These are phyloP conservation scores for Rhinichthys klamathensis DNA, from an alignment of 2,113 vertebrate species.

Conservation along the genomic window DNA sequence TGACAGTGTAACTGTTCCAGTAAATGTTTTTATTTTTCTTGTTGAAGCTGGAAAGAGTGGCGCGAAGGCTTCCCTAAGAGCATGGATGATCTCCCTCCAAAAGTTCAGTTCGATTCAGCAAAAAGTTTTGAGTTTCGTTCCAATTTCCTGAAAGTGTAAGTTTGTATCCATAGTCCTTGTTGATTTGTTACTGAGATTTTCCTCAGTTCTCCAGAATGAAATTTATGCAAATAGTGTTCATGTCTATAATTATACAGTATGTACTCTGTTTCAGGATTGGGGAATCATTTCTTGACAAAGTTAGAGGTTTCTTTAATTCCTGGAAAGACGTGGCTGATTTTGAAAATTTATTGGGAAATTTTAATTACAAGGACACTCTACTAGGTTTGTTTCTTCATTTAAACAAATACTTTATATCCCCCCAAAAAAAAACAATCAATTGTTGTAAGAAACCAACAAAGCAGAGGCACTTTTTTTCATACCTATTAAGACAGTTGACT, in stretches of 20 bases:
- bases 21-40: constrained; percentile 15
- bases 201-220: neutral
- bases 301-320: constrained; percentile 95
- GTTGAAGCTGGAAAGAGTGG: constrained; percentile 92
- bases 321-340: constrained; percentile 90
- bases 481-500: neutral
- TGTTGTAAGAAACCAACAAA: no score
- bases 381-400: constrained; percentile 77
- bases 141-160: constrained; percentile 95
- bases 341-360: constrained; percentile 87
- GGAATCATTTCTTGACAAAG: constrained; percentile 90
- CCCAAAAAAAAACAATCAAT: no score
- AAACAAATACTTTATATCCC: no score
- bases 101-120: constrained; percentile 96
- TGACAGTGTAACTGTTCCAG: no score
- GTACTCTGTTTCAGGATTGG: constrained; percentile 81
- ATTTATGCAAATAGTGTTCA: neutral
- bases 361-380: constrained; percentile 93
- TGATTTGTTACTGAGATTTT: neutral
- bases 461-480: no score
- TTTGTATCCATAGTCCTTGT: constrained; percentile 45
- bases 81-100: constrained; percentile 84
- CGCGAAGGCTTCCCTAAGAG: constrained; percentile 92
- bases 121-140: constrained; percentile 91
- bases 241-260: neutral